Evolutionary conservation across 2,888 invertebrate species (phyloP), one percentile per base, ranked within the genome.

Genomic region (Lamellibrachia satsuma): DNA sequence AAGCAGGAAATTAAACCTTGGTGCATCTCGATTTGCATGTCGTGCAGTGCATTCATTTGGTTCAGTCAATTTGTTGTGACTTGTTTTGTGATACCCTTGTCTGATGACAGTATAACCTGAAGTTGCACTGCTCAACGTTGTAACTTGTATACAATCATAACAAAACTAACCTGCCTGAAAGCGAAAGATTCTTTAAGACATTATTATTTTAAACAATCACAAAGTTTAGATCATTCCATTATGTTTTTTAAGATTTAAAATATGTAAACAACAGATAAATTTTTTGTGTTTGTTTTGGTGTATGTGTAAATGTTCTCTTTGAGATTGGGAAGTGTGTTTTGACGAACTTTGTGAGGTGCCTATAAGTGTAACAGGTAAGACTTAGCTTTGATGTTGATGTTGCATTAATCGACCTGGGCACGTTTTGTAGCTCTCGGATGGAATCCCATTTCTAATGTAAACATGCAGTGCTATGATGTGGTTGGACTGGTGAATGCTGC

Each of bases 1-100:
- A n/a, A 75, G n/a, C 75, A 75, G 75, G 75, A 75, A 75, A 75
- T 75, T 75, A 75, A 75, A 75, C 75, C 15, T 75, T 60, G 75
- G 75, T 75, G 75, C 6, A n/a, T 75, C 75, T 75, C 75, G n/a
- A 22, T 75, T 75, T 75, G 75, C 75, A 75, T 22, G 75, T 6
- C n/a, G 22, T 75, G 75, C 75, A 75, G 75, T 75, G 75, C 22
- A n/a, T 22, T 75, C 22, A 75, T 15, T 75, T 6, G n/a, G 75
- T 75, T 75, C 22, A 4, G 15, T 75, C 75, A 15, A n/a, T n/a
- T 75, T 75, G 75, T 75, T 75, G 22, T 75, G 22, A 75, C 75
- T 75, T 75, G n/a, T 75, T 75, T 75, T 75, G 22, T 75, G 75
- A 75, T 15, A 22, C 39, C 39, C 39, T 39, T 39, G 39, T 39